These are phyloP conservation scores for Protosalanx chinensis DNA, from an alignment of 2,797 vertebrate genomes.

Conservation along the genomic window DNA sequence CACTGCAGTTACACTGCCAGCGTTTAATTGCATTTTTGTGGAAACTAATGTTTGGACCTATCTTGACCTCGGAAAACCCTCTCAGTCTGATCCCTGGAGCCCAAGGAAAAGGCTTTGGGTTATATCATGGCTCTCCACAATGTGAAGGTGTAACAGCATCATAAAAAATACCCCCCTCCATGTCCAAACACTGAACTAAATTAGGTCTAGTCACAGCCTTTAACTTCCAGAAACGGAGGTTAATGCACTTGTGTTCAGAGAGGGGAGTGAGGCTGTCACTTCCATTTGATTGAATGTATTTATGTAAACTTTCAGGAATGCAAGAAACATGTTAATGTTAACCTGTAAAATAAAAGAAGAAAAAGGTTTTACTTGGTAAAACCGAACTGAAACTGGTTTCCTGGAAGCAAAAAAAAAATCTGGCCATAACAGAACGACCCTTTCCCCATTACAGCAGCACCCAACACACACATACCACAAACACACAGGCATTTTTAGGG, in stretches of 20 bases:
- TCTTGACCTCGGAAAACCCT: no score
- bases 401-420: not conserved
- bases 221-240: constrained; percentile 23
- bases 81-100: no score
- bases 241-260: constrained; percentile 27
- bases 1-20: no score
- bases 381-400: not conserved
- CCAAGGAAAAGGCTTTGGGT: not conserved
- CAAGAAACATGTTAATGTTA: constrained; percentile 11
- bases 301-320: constrained; percentile 46
- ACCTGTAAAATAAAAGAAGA: not conserved
- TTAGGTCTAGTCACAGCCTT: constrained; percentile 17
- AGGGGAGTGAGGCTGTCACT: constrained; percentile 31
- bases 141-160: constrained; percentile 13
- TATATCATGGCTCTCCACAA: not conserved
- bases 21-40: not conserved
- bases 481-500: constrained; percentile 49
- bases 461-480: constrained; percentile 40
- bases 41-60: no score
- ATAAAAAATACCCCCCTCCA: constrained; percentile 18
- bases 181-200: constrained; percentile 26
- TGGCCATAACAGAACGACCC: not conserved
- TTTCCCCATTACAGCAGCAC: not conserved
- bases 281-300: constrained; percentile 45
- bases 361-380: not conserved